phyloP scores from a whole-genome alignment of 35 echinoderm and acorn worm species.

The Amphiura filiformis region DNA sequence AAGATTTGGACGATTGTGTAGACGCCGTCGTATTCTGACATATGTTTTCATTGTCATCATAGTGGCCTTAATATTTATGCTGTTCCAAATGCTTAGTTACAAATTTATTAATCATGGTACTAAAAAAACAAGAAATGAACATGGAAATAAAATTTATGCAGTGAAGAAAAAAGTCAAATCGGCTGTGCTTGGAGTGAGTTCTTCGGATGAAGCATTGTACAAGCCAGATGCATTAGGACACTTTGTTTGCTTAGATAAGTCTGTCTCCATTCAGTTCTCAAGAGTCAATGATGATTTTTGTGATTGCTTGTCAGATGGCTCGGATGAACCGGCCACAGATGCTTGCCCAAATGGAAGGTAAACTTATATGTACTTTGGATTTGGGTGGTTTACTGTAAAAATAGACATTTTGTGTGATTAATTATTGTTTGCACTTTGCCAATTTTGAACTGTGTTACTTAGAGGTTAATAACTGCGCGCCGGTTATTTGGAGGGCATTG shows the following conservation, averaged over 20 bases:
- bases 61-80: not conserved
- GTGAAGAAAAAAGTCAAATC: not conserved
- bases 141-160: not conserved
- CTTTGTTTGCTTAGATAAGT: constrained; percentile 56
- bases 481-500: too few relatives aligned
- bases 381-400: not conserved
- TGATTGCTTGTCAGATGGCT: constrained; percentile 78
- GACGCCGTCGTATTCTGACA: not conserved
- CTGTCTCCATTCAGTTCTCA: constrained; percentile 33
- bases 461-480: too few relatives aligned
- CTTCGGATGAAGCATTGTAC: constrained; percentile 46
- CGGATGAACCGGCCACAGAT: constrained; percentile 88
- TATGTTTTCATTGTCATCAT: not conserved
- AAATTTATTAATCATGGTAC: not conserved
- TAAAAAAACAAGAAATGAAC: not conserved
- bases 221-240: constrained; percentile 22
- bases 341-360: constrained; percentile 89
- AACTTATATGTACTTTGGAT: not conserved
- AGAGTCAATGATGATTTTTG: constrained; percentile 94
- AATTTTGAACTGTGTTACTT: too few relatives aligned
- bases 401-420: too few relatives aligned
- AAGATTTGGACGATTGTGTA: not conserved
- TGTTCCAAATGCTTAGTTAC: not conserved
- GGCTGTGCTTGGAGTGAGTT: constrained; percentile 27
- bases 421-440: not conserved